phyloP scores from a whole-genome alignment of 2,797 vertebrate genomes.

The Sebastes umbrosus region DNA sequence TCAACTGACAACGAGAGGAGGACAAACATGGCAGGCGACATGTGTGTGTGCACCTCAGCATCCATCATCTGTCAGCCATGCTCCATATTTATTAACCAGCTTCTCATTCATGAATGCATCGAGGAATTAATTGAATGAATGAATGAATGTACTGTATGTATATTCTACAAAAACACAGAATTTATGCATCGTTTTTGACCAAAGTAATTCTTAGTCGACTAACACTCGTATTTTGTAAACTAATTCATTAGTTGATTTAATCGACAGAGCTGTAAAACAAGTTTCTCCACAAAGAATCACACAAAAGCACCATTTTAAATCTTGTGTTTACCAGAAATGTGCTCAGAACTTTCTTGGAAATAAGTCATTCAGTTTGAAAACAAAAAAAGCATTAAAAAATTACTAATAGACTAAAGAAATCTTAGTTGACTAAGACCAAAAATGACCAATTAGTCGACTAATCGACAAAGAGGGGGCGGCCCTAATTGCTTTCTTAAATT shows the following conservation, averaged over 20 bases:
- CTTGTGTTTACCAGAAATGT: neutral
- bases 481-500: neutral
- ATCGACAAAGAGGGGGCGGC: neutral
- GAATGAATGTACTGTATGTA: neutral
- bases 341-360: neutral
- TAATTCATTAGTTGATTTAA: neutral
- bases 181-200: neutral
- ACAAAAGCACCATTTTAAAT: neutral
- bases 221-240: neutral
- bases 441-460: neutral
- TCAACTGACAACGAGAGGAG: neutral
- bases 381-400: neutral
- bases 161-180: neutral
- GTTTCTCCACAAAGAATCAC: neutral
- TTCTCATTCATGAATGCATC: neutral
- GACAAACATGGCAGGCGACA: neutral
- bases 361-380: neutral
- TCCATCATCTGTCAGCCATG: neutral
- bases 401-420: neutral
- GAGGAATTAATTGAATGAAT: neutral
- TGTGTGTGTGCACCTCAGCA: slow-evolving; percentile 3
- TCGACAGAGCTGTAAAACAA: neutral
- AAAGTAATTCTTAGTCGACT: too few relatives aligned
- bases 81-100: neutral
- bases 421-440: neutral